These are phyloP conservation scores for Callipepla squamata DNA, from an alignment of 2,113 vertebrate genomes.

Conservation along the genomic window DNA sequence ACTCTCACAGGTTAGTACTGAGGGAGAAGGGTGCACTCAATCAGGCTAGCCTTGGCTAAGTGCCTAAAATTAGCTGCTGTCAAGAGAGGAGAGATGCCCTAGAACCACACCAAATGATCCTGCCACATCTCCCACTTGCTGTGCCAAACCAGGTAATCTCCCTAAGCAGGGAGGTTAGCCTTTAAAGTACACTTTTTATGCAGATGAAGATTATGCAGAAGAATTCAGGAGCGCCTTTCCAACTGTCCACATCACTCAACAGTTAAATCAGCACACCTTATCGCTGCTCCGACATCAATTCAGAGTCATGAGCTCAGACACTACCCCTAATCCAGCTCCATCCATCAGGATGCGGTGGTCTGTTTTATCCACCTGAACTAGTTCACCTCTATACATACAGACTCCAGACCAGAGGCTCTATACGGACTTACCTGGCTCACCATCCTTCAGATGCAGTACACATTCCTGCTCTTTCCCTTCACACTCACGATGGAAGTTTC, in stretches of 20 bases:
- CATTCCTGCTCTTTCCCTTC: neutral
- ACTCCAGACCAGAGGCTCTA: neutral
- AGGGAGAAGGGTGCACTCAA: neutral
- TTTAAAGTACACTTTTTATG: neutral
- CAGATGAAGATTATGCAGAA: neutral
- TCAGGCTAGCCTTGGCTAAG: neutral
- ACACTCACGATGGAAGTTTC: neutral
- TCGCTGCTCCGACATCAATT: neutral
- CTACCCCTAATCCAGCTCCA: neutral
- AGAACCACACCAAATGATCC: neutral
- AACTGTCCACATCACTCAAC: neutral
- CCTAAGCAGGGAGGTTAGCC: neutral
- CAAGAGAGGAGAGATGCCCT: neutral
- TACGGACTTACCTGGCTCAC: neutral
- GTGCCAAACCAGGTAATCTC: neutral
- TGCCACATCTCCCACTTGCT: neutral
- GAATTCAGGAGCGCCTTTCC: accelerated
- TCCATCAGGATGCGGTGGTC: accelerated
- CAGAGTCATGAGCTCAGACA: neutral
- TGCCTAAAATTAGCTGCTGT: neutral
- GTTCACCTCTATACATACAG: neutral
- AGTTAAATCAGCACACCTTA: neutral
- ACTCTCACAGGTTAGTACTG: neutral
- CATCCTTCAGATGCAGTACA: neutral
- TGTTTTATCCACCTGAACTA: neutral